phyloP scores from a whole-genome alignment of 2,113 vertebrate genomes.

The Eira barbara region DNA sequence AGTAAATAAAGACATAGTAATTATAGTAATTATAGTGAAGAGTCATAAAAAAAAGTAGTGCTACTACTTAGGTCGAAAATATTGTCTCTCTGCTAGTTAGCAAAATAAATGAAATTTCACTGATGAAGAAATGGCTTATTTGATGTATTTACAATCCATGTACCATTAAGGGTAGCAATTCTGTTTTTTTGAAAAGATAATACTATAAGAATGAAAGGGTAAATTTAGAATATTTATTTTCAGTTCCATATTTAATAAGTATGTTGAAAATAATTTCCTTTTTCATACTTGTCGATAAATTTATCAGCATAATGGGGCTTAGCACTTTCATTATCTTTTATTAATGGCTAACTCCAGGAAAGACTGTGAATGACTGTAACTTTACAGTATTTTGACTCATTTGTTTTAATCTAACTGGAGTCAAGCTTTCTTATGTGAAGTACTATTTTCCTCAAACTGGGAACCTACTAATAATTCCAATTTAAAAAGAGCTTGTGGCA shows the following conservation, averaged over 20 bases:
- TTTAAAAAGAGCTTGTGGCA: conserved; percentile 81
- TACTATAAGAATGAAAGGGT: conserved; percentile 16
- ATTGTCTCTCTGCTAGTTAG: neutral
- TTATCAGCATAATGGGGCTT: neutral
- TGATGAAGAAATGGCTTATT: neutral
- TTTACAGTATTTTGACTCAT: conserved; percentile 75
- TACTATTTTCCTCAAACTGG: conserved; percentile 78
- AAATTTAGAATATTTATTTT: neutral
- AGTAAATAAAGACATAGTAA: neutral
- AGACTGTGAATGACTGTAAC: conserved; percentile 60
- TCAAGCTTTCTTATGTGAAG: conserved; percentile 81
- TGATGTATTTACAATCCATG: neutral
- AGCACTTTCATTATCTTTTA: conserved; percentile 45
- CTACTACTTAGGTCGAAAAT: neutral
- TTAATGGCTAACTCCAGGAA: conserved; percentile 59
- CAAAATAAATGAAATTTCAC: neutral
- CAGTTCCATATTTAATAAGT: neutral
- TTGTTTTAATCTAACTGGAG: conserved; percentile 75
- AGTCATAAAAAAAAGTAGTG: neutral
- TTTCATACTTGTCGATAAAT: conserved; percentile 8
- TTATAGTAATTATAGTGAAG: neutral
- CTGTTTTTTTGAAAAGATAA: conserved; percentile 21
- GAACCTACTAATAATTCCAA: conserved; percentile 77
- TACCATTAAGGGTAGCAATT: neutral
- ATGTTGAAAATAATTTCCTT: neutral